These are phyloP conservation scores for Hydractinia echinata DNA, from an alignment of 30 jellyfish, hydroid and myxozoan genomes.

Conservation along the genomic window DNA sequence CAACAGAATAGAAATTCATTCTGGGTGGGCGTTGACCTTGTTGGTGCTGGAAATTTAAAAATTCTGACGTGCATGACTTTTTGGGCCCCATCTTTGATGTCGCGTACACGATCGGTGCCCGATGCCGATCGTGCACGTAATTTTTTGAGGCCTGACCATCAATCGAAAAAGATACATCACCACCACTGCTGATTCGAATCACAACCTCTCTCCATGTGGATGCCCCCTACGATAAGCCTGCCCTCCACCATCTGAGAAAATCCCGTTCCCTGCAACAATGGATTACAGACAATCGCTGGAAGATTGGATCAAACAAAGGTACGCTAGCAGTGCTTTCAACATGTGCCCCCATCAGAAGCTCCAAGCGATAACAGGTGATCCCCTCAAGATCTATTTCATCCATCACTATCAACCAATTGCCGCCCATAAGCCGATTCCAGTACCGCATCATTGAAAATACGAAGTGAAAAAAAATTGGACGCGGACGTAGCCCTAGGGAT, in stretches of 20 bases:
- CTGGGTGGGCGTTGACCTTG: no score
- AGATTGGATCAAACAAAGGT: neutral
- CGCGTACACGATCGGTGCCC: no score
- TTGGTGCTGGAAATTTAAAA: no score
- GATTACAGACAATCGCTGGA: neutral
- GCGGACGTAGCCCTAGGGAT: constrained; percentile 40
- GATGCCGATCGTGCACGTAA: no score
- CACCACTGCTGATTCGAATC: neutral
- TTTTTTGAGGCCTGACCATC: no score
- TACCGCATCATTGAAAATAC: constrained; percentile 31
- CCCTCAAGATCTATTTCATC: constrained; percentile 9
- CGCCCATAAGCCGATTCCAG: constrained; percentile 27
- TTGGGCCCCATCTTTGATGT: no score
- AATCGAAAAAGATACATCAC: neutral
- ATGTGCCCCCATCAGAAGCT: constrained; percentile 24
- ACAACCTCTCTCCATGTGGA: neutral
- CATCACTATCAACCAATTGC: constrained; percentile 17
- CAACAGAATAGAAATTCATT: no score
- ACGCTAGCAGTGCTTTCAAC: constrained; percentile 35
- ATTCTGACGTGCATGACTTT: no score
- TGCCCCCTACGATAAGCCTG: neutral
- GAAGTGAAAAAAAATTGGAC: constrained; percentile 18
- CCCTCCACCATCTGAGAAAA: neutral
- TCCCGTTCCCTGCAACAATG: constrained; percentile 4
- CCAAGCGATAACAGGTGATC: constrained; percentile 33